Base-by-base conservation (phyloP, 2,888 invertebrate species). In the Meganola albula region DNA sequence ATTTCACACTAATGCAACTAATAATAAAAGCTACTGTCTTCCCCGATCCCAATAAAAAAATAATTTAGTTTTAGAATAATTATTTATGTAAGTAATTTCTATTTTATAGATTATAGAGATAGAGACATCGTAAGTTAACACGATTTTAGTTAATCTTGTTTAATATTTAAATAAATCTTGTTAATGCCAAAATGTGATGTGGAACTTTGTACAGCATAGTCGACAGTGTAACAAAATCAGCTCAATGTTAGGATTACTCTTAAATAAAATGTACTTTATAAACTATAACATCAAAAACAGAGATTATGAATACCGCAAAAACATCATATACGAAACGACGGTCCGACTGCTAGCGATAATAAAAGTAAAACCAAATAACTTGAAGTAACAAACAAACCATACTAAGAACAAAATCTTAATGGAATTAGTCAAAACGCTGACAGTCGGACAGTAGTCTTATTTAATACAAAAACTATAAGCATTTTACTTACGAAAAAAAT, bases 11-110 rank as follows among this genome's bases (percentile, higher is more conserved):
- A 16, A 16, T 16, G 16, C n/a, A n/a, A n/a, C n/a, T n/a, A n/a
- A n/a, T 36, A 34, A 37, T 40, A 34, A 37, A 47, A 24, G 34
- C 37, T 44, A 43, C 40, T 31, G 35, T 37, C 36, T 31, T 35
- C 43, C 40, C 45, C 34, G 33, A 53, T 47, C 34, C 53, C 53
- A 53, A 59, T 68, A 68, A 58, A 67, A 67, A 68, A 68, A 68
- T 65, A 68, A 54, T 51, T 61, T 65, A 63, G 54, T 52, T 50
- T 53, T 61, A 63, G 55, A 58, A 57, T 42, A 52, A 50, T 32
- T 53, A 38, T 51, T 49, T 44, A 45, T n/a, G n/a, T n/a, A n/a
- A n/a, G n/a, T n/a, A n/a, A n/a, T n/a, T n/a, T n/a, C n/a, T n/a
- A n/a, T n/a, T n/a, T n/a, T n/a, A n/a, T n/a, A n/a, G 49, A 55